phyloP scores from a whole-genome alignment of 2,113 vertebrate genomes.

The Chelonoidis abingdonii region DNA sequence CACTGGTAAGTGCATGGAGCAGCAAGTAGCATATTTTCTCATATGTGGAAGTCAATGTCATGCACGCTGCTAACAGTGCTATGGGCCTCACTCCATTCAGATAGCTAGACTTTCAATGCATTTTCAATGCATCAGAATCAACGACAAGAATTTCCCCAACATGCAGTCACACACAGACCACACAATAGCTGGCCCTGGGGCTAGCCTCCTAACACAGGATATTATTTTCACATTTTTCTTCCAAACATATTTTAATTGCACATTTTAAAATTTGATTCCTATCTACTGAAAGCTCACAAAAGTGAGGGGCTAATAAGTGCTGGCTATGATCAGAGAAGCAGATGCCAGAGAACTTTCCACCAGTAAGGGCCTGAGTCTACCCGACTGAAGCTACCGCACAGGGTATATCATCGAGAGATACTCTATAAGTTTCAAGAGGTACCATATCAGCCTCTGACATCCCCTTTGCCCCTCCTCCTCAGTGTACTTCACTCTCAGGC shows the following conservation, averaged over 20 bases:
- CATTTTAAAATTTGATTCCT: neutral
- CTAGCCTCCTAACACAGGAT: neutral
- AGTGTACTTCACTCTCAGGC: neutral
- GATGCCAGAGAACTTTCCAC: neutral
- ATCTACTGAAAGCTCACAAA: slow-evolving; percentile 19
- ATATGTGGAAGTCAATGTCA: neutral
- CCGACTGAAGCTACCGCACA: neutral
- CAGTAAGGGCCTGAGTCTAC: neutral
- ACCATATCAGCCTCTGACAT: neutral
- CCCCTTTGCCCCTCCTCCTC: neutral
- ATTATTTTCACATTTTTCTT: slow-evolving; percentile 9
- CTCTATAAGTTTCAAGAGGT: neutral
- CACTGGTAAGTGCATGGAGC: neutral
- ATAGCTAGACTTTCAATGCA: neutral
- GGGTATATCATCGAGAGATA: neutral
- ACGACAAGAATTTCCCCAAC: neutral
- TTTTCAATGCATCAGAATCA: neutral
- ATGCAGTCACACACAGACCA: accelerated
- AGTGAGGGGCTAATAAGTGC: slow-evolving; percentile 4
- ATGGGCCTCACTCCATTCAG: neutral
- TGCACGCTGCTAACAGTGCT: neutral
- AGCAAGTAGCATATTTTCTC: neutral
- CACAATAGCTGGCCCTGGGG: neutral
- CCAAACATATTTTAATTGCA: neutral
- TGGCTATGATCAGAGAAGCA: neutral